Evolutionary conservation across 2,113 vertebrate genomes (phyloP).

Genomic region (Nothoprocta pentlandii): DNA sequence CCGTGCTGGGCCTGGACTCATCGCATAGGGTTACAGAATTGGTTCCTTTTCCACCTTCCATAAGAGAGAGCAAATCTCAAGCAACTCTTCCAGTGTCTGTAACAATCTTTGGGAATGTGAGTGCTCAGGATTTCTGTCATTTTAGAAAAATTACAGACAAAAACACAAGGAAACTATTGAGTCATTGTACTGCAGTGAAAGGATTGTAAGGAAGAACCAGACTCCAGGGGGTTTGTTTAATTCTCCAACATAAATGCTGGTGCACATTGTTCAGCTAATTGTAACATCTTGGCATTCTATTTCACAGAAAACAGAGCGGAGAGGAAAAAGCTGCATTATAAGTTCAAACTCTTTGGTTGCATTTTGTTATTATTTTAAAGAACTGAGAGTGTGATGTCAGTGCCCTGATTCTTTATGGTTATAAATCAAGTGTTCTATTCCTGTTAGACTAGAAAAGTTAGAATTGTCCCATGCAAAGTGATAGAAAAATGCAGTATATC

Average conservation of each 20-base stretch:
- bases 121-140: slow-evolving; percentile 33
- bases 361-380: neutral
- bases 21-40: neutral
- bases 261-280: neutral
- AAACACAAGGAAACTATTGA: neutral
- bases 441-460: neutral
- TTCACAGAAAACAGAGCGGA: neutral
- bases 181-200: slow-evolving; percentile 31
- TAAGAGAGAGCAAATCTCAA: neutral
- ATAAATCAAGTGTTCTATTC: neutral
- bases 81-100: neutral
- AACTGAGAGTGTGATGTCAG: neutral
- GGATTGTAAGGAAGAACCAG: neutral
- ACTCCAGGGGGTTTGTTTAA: neutral
- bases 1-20: neutral
- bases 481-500: neutral
- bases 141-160: neutral
- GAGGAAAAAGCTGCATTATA: neutral
- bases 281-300: neutral
- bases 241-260: neutral
- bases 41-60: neutral
- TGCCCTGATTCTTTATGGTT: neutral
- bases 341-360: neutral
- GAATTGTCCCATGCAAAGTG: neutral
- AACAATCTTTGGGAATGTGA: slow-evolving; percentile 18